These are phyloP conservation scores for Acanthornis magna DNA, from an alignment of 2,797 vertebrate species.

Conservation along the genomic window DNA sequence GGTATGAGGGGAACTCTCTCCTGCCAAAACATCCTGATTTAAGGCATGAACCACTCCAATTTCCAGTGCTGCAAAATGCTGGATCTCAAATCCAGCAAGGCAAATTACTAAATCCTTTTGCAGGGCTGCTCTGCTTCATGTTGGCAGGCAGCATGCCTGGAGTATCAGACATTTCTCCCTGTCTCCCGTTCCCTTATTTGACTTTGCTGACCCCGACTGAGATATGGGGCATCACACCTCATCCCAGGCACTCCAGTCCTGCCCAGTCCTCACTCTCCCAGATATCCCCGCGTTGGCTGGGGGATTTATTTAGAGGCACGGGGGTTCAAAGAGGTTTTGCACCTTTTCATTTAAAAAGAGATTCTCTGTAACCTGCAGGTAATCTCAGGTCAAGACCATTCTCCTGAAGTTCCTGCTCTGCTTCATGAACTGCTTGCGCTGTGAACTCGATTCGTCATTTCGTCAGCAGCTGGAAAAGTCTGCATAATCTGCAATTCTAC, in stretches of 20 bases:
- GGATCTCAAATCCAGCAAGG: neutral
- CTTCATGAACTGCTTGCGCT: neutral
- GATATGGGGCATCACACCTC: neutral
- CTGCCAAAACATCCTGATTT: neutral
- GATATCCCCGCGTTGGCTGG: neutral
- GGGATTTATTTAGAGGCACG: neutral
- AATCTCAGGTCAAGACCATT: neutral
- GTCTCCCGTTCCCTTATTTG: slow-evolving; percentile 23
- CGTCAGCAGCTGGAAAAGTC: neutral
- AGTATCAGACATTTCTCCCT: neutral
- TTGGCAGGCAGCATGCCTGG: slow-evolving; percentile 16
- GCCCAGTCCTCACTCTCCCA: neutral
- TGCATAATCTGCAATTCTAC: neutral
- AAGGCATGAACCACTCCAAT: neutral
- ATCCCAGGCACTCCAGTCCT: neutral
- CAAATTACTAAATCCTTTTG: neutral
- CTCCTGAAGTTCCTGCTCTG: neutral
- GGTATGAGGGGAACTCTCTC: neutral
- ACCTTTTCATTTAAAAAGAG: neutral
- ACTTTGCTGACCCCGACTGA: neutral
- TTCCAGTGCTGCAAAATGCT: neutral
- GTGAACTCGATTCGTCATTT: neutral
- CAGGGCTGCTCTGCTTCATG: neutral
- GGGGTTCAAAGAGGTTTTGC: neutral
- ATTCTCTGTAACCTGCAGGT: neutral